These are phyloP conservation scores for Venustaconcha ellipsiformis DNA, from an alignment of 1,140 invertebrate species.

Conservation along the genomic window DNA sequence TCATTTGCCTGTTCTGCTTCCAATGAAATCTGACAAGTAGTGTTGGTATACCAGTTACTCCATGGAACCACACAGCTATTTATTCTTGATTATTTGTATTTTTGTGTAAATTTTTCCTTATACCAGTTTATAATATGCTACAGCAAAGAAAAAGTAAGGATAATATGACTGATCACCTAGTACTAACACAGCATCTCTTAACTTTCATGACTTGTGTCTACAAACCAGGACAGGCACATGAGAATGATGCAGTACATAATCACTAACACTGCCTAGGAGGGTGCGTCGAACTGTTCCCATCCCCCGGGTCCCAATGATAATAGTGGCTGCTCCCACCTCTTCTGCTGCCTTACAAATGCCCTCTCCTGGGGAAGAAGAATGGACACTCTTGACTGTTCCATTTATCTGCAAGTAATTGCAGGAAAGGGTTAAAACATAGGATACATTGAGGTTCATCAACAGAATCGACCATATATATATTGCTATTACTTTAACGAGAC, in stretches of 20 bases:
- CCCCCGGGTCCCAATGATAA: conserved; percentile 51
- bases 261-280: conserved; percentile 55
- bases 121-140: no score
- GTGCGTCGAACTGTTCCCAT: conserved; percentile 44
- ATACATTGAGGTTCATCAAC: no score
- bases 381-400: conserved; percentile 28
- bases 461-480: no score
- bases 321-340: conserved; percentile 35
- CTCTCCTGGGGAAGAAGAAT: conserved; percentile 20
- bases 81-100: no score
- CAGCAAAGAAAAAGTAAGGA: no score
- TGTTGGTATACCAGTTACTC: no score
- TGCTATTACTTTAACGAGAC: no score
- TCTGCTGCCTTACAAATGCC: conserved; percentile 38
- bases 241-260: conserved; percentile 45
- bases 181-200: background rate
- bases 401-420: conserved; percentile 11
- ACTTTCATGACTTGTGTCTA: conserved; percentile 3
- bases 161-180: no score
- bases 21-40: no score
- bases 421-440: background rate
- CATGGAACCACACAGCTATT: no score
- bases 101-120: no score
- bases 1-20: no score
- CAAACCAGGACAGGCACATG: conserved; percentile 46